A percentile compares a stretch with the other conserved stretches of the same genome.
These are phyloP conservation scores for Penaeus japonicus DNA, from an alignment of 1,140 invertebrate species.

Conservation along the genomic window DNA sequence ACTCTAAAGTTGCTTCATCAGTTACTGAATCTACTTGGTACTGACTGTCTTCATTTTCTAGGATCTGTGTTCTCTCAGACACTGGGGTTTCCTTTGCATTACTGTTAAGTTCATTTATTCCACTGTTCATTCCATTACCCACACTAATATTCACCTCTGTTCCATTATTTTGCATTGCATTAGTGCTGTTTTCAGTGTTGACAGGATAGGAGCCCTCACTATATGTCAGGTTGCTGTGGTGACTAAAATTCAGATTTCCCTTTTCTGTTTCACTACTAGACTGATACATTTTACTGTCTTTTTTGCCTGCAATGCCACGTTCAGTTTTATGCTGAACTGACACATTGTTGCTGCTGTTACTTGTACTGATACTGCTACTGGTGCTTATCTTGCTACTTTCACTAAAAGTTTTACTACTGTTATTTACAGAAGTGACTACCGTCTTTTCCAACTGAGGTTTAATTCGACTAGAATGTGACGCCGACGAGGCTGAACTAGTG, in stretches of 20 bases:
- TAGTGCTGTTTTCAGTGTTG: neutral
- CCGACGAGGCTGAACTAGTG: conserved; percentile 13
- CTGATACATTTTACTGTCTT: neutral
- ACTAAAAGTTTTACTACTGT: neutral
- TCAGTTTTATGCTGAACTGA: neutral
- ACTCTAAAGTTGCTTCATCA: neutral
- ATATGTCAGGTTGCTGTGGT: neutral
- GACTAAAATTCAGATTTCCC: neutral
- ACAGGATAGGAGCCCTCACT: neutral
- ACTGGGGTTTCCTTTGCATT: too few relatives aligned
- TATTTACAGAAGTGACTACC: neutral
- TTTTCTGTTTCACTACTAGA: neutral
- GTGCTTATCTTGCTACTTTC: neutral
- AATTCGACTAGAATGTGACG: conserved; percentile 42
- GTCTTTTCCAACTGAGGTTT: conserved; percentile 37
- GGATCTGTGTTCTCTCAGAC: too few relatives aligned
- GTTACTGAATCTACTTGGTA: neutral
- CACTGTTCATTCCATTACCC: neutral
- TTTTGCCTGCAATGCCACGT: neutral
- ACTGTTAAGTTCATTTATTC: too few relatives aligned
- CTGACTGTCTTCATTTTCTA: too few relatives aligned
- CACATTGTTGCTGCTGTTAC: neutral
- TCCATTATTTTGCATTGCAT: neutral
- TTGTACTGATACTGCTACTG: neutral
- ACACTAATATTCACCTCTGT: neutral